phyloP scores from a whole-genome alignment of 2,797 vertebrate species.

The Ctenopoma multispine region DNA sequence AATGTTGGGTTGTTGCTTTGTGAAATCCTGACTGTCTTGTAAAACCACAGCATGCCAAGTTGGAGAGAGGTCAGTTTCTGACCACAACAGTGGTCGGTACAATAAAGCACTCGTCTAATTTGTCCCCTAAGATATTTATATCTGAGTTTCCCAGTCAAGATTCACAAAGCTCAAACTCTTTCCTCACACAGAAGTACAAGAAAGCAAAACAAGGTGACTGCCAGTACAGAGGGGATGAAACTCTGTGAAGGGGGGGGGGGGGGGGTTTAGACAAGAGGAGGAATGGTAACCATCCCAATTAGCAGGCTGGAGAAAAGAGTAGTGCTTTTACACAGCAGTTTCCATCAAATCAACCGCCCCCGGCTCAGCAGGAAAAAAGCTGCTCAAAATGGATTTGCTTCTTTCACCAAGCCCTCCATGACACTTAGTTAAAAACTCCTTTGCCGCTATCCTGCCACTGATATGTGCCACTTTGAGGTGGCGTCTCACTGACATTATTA shows the following conservation, averaged over 20 bases:
- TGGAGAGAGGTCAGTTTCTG: slow-evolving; percentile 7
- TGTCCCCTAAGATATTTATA: slow-evolving; percentile 48
- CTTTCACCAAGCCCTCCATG: slow-evolving; percentile 80
- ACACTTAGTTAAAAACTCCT: slow-evolving; percentile 77
- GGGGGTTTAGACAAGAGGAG: slow-evolving; percentile 57
- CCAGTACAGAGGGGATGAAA: slow-evolving; percentile 53
- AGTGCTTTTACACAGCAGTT: slow-evolving; percentile 66
- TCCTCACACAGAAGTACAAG: slow-evolving; percentile 41
- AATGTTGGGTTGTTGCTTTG: background rate
- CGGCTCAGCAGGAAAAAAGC: slow-evolving; percentile 70
- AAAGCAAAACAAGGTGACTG: slow-evolving; percentile 55
- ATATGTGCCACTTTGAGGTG: slow-evolving; percentile 72
- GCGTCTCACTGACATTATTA: slow-evolving; percentile 69
- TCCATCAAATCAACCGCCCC: slow-evolving; percentile 73
- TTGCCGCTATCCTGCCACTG: slow-evolving; percentile 69
- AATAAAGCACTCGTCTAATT: slow-evolving; percentile 14
- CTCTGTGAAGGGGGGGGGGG: slow-evolving; percentile 38
- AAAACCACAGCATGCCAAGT: background rate
- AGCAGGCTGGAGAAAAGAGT: slow-evolving; percentile 73
- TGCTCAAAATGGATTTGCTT: slow-evolving; percentile 74
- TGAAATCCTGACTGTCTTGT: slow-evolving; percentile 4
- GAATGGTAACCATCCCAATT: slow-evolving; percentile 77
- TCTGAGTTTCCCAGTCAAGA: slow-evolving; percentile 31
- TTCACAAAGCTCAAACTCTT: slow-evolving; percentile 38
- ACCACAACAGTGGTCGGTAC: background rate